These are phyloP conservation scores for Parauchenoglanis punctatus DNA, from an alignment of 2,797 vertebrate species.

Conservation along the genomic window DNA sequence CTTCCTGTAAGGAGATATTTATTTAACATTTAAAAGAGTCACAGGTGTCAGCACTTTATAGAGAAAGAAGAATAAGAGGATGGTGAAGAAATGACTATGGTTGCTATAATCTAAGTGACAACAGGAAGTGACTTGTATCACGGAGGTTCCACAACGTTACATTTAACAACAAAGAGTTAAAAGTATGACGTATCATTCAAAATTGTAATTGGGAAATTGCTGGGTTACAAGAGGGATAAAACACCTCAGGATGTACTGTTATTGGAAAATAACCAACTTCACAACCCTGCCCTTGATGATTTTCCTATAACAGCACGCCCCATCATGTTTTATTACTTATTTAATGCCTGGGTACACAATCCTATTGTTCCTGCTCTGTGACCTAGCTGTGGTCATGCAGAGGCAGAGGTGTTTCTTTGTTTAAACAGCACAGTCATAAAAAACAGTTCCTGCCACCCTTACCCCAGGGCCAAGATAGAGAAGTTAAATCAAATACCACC, in stretches of 20 bases:
- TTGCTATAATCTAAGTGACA: neutral
- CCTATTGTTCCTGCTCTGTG: slow-evolving; percentile 11
- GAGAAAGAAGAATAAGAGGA: neutral
- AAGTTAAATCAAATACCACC: slow-evolving; percentile 47
- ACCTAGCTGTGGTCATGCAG: slow-evolving; percentile 7
- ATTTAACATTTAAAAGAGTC: neutral
- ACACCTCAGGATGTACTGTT: neutral
- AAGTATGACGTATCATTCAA: neutral
- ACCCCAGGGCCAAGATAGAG: slow-evolving; percentile 39
- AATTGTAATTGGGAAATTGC: neutral
- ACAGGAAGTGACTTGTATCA: neutral
- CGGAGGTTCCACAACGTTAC: neutral
- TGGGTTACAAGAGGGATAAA: neutral
- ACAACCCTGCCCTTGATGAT: neutral
- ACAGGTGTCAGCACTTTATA: no score
- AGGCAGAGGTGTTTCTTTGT: slow-evolving; percentile 23
- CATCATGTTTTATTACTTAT: slow-evolving; percentile 5
- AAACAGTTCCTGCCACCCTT: slow-evolving; percentile 36
- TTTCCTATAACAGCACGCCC: neutral
- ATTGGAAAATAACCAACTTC: neutral
- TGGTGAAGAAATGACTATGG: neutral
- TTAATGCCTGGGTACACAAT: slow-evolving; percentile 4
- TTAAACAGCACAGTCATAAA: slow-evolving; percentile 45
- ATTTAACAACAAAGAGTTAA: neutral
- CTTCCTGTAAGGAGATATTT: no score